These are phyloP conservation scores for Scolanthus callimorphus DNA, from an alignment of 92 coral and sea anemone genomes.

Conservation along the genomic window DNA sequence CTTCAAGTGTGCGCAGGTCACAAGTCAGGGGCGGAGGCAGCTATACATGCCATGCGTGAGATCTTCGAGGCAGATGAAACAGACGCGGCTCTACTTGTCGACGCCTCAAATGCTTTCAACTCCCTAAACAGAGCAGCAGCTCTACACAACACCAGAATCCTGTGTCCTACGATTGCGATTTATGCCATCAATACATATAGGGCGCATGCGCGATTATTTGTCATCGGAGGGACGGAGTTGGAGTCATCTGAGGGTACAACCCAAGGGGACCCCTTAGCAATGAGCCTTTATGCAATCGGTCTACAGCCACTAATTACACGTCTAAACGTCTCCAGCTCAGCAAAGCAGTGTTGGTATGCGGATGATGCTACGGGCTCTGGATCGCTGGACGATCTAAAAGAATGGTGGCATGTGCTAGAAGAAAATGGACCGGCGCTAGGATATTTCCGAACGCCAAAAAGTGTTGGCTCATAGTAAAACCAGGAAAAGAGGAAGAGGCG, in stretches of 20 bases:
- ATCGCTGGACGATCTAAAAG: constrained; percentile 18
- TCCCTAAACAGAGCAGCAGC: too few relatives aligned
- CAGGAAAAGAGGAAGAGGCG: constrained; percentile 40
- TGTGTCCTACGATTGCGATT: constrained; percentile 19
- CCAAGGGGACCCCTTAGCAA: constrained; percentile 34
- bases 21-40: not conserved
- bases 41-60: too few relatives aligned
- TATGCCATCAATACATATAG: constrained; percentile 35
- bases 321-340: constrained; percentile 3
- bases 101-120: constrained; percentile 51
- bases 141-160: constrained; percentile 11
- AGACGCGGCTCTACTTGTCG: constrained; percentile 22
- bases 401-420: constrained; percentile 44
- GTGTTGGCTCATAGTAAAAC: constrained; percentile 33
- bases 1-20: constrained; percentile 39
- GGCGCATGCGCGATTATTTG: constrained; percentile 14
- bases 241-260: too few relatives aligned
- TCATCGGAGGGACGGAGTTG: constrained; percentile 25
- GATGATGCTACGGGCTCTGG: constrained; percentile 32
- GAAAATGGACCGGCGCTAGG: constrained; percentile 27
- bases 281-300: constrained; percentile 25
- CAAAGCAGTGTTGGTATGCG: constrained; percentile 40
- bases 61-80: too few relatives aligned
- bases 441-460: constrained; percentile 29
- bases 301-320: constrained; percentile 35